Base-by-base conservation (phyloP, 1,140 invertebrate species). In the Paralvinella palmiformis region DNA sequence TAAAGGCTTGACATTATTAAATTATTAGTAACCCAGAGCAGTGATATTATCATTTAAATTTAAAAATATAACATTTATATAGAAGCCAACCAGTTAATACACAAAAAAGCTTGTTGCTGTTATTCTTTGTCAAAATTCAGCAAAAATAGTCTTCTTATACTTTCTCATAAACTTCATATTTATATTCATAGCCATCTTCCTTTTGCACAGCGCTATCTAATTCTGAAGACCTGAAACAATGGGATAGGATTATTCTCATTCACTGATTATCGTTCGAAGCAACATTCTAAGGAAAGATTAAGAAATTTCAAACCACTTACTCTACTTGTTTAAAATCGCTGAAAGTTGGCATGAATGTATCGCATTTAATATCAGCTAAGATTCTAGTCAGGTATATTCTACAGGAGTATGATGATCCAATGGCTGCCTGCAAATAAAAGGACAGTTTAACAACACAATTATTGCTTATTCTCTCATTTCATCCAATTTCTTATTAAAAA, bases 311-410 rank as follows among this genome's bases (percentile, higher is more conserved):
- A 52, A 22, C 31, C 48, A 52, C 48, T 52, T 61, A 36, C 86
- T 78, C 59, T 85, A 70, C 6, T 81, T 72, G 69, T 89, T 89
- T 66, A 84, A 73, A 0, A 84, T 85, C 63, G 63, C 82, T 85
- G 53, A 94, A 85, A n/a, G 79, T 67, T 0, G 92, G 92, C 63
- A 96, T 91, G 73, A 92, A 94, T 4, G 89, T 88, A 75, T 96
- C 93, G 77, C 92, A 94, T 3, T 91, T 85, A 76, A 88, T 95
- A 6, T 85, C 69, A 50, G 87, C 85, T 60, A 88, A 83, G n/a
- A 96, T 86, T 76, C 86, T 85, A 0, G 93, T 96, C 17, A 96
- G 75, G 75, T 94, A 95, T n/a, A 96, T 83, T 63, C 89, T 83
- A 69, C 88, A 83, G 67, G 88, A 89, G 66, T 86, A 81, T 0